phyloP scores from a whole-genome alignment of 2,797 vertebrate species.

The Bufotes viridis region DNA sequence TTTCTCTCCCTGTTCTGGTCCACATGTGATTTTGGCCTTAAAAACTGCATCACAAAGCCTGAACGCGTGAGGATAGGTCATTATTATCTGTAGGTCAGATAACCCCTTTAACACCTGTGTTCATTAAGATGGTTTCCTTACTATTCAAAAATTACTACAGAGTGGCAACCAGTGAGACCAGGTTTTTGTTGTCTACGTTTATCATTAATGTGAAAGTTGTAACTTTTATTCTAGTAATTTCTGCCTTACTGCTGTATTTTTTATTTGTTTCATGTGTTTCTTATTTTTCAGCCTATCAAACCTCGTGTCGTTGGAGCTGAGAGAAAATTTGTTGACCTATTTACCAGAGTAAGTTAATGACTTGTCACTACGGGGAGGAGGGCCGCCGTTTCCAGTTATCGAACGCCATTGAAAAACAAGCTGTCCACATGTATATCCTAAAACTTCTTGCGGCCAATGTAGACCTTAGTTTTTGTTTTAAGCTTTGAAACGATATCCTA shows the following conservation, averaged over 20 bases:
- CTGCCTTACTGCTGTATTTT: not conserved
- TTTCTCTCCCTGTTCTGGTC: no score
- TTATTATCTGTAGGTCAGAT: no score
- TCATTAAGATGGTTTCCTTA: not conserved
- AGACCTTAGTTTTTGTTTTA: not conserved
- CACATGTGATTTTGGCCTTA: no score
- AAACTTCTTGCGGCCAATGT: not conserved
- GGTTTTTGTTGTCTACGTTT: not conserved
- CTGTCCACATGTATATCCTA: not conserved
- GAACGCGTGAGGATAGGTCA: no score
- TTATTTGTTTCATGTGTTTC: not conserved
- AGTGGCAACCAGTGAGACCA: not conserved
- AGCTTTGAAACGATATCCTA: not conserved
- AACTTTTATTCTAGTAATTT: not conserved
- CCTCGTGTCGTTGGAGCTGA: constrained; percentile 93
- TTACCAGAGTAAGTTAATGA: constrained; percentile 93
- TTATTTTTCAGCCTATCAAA: constrained; percentile 86
- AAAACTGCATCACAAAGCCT: no score
- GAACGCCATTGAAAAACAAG: not conserved
- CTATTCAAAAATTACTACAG: not conserved
- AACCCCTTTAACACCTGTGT: no score
- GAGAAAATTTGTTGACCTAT: constrained; percentile 95
- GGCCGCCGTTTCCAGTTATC: not conserved
- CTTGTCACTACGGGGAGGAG: not conserved
- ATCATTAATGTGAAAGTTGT: not conserved